Conservation (phyloP, 1,140 invertebrate species). For the Zaprionus inermis region DNA sequence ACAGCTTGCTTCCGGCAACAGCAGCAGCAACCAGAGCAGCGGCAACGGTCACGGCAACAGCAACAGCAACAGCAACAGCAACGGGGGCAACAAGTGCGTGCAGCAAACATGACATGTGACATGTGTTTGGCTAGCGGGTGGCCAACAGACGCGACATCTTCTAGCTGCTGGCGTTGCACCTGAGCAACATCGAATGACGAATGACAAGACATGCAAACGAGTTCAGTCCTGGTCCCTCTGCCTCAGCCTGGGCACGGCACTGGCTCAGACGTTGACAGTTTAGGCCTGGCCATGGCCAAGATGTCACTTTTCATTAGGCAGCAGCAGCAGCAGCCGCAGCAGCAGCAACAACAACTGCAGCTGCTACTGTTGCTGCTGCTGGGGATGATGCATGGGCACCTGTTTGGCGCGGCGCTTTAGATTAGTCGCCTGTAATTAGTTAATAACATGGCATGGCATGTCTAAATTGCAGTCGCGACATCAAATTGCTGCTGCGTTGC, state of each 20-base stretch:
- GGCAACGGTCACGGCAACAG: constrained; percentile 28
- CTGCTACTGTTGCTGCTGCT: constrained; percentile 33
- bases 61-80: constrained; percentile 15
- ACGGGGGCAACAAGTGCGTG: constrained; percentile 60
- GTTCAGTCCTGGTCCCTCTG: constrained; percentile 30
- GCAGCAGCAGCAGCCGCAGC: constrained; percentile 25
- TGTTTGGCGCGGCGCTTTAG: constrained; percentile 78
- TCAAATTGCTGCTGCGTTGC: constrained; percentile 60
- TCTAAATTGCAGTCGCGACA: constrained; percentile 80
- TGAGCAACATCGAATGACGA: constrained; percentile 69
- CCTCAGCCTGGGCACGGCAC: constrained; percentile 29
- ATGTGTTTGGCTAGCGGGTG: constrained; percentile 79
- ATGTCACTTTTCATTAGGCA: constrained; percentile 84
- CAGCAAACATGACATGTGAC: constrained; percentile 69
- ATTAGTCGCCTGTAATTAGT: constrained; percentile 84
- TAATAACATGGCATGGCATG: constrained; percentile 84
- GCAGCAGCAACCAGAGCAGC: constrained; percentile 23
- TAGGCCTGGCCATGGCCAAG: constrained; percentile 76
- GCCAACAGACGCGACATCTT: constrained; percentile 73
- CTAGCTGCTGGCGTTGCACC: constrained; percentile 76
- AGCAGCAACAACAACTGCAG: neutral
- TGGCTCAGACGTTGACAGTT: constrained; percentile 77
- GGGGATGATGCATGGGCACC: constrained; percentile 78
- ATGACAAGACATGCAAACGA: constrained; percentile 78
- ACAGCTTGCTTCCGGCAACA: constrained; percentile 75